A percentile compares a stretch with the other conserved stretches of the same genome.
Evolutionary conservation across 1,140 invertebrate genomes (phyloP).

Genomic region (Cardiocondyla obscurior): DNA sequence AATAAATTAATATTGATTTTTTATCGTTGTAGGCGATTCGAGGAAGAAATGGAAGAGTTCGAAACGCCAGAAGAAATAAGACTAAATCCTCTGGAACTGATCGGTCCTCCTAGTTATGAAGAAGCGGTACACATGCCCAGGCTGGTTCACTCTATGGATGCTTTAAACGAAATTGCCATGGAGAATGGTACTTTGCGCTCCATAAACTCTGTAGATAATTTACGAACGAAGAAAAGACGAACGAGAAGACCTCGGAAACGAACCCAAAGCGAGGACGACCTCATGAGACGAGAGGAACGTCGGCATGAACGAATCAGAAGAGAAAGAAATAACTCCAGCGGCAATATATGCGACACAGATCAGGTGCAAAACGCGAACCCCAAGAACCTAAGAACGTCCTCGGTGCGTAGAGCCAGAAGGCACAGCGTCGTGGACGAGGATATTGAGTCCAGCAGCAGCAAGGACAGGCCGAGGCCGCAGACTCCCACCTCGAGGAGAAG

Average conservation of each 20-base stretch:
- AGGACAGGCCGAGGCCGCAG: constrained; percentile 65
- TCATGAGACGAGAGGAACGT: constrained; percentile 74
- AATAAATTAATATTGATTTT: too few relatives aligned
- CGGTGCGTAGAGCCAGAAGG: constrained; percentile 7
- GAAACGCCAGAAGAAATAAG: constrained; percentile 83
- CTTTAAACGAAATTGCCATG: constrained; percentile 64
- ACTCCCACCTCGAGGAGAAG: constrained; percentile 72
- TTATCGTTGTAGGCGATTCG: too few relatives aligned
- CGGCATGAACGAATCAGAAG: constrained; percentile 65
- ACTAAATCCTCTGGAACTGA: constrained; percentile 86
- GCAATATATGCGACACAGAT: constrained; percentile 6
- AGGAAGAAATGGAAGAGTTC: constrained; percentile 84
- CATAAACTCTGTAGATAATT: constrained; percentile 77
- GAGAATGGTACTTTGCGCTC: constrained; percentile 48
- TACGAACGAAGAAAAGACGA: constrained; percentile 75
- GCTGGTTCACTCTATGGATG: constrained; percentile 78
- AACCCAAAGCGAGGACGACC: constrained; percentile 78
- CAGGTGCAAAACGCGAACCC: not conserved
- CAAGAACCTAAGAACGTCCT: constrained; percentile 12
- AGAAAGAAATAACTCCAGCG: constrained; percentile 52
- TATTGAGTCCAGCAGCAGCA: constrained; percentile 60
- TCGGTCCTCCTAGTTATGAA: constrained; percentile 88
- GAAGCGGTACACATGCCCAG: constrained; percentile 89
- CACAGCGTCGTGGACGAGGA: constrained; percentile 52
- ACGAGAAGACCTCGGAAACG: constrained; percentile 71